These are phyloP conservation scores for Hesperia comma DNA, from an alignment of 2,888 invertebrate genomes.

Conservation along the genomic window DNA sequence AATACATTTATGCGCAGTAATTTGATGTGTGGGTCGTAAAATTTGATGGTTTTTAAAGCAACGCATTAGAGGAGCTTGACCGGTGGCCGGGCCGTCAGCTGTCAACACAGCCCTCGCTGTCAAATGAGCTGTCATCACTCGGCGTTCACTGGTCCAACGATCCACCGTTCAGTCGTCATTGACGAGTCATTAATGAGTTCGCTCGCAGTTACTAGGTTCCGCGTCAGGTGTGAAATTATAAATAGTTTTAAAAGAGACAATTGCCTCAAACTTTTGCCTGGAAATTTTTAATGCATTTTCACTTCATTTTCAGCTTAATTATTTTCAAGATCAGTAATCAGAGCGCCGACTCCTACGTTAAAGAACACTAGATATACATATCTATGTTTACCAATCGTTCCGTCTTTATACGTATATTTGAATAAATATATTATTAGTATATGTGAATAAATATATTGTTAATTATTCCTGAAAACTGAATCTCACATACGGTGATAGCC, in stretches of 20 bases:
- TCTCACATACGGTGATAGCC: no score
- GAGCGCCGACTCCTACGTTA: no score
- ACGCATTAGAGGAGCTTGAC: conserved; percentile 40
- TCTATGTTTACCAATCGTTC: no score
- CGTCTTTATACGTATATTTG: no score
- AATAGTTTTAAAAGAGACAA: not conserved
- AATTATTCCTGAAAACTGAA: no score
- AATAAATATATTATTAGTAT: no score
- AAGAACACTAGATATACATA: no score
- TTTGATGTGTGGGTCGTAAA: conserved; percentile 53
- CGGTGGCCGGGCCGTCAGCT: conserved; percentile 4
- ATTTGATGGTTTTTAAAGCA: conserved; percentile 52
- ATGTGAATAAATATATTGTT: no score
- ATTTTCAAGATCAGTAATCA: no score
- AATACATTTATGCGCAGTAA: conserved; percentile 53
- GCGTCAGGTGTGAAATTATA: not conserved
- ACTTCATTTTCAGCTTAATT: no score
- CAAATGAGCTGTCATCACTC: not conserved
- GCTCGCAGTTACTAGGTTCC: not conserved
- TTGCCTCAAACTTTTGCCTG: not conserved
- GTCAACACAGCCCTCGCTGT: conserved; percentile 14
- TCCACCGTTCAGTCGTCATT: conserved; percentile 1
- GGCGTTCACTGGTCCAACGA: conserved; percentile 6
- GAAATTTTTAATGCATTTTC: no score
- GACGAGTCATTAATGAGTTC: conserved; percentile 10